These are phyloP conservation scores for Danio albolineatus DNA, from an alignment of 2,797 vertebrate genomes.

Conservation along the genomic window DNA sequence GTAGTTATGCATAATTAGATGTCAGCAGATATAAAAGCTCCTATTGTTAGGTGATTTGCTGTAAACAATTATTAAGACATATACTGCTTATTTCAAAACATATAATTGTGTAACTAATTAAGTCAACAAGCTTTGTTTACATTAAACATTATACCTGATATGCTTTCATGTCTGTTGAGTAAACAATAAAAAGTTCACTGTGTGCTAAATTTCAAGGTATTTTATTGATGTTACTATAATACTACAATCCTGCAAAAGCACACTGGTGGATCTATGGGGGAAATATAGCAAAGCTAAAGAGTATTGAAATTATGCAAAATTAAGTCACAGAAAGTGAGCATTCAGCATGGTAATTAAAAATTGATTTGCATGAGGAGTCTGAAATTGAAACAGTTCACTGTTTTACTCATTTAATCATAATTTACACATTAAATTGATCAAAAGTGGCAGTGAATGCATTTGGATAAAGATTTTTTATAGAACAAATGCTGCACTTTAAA, in stretches of 20 bases:
- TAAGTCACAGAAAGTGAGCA: too few relatives aligned
- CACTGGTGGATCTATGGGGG: background rate
- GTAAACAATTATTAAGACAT: background rate
- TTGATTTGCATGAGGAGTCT: background rate
- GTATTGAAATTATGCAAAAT: background rate
- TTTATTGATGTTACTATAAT: background rate
- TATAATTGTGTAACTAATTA: background rate
- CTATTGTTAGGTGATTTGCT: background rate
- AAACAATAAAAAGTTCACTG: background rate
- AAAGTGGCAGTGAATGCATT: background rate
- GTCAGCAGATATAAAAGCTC: background rate
- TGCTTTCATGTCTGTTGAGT: constrained; percentile 11
- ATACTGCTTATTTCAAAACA: background rate
- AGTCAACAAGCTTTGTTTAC: constrained; percentile 14
- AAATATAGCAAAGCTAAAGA: background rate
- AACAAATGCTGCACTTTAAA: background rate
- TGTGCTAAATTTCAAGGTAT: background rate
- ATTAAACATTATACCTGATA: background rate
- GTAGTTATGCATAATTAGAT: background rate
- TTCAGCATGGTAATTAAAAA: background rate
- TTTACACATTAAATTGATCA: background rate
- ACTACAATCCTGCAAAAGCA: background rate
- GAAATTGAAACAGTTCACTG: background rate
- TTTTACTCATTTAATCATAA: background rate
- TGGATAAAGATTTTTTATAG: background rate